Evolutionary conservation across 92 coral and sea anemone species (phyloP).

Genomic region (Muricea muricata): DNA sequence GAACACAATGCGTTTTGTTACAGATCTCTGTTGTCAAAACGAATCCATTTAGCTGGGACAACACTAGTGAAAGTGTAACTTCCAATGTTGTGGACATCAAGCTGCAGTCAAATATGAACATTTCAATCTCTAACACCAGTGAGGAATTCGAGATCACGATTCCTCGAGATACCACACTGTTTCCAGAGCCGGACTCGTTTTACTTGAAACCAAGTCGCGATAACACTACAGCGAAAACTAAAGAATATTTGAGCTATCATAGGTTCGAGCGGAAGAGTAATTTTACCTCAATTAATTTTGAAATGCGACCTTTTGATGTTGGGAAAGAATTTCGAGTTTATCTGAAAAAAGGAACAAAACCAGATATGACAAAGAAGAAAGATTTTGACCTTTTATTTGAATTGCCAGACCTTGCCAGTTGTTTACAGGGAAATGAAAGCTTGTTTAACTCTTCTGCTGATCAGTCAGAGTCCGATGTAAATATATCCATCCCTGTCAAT

Average conservation of each 20-base stretch:
- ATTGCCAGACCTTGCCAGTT: conserved; percentile 75
- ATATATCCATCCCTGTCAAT: conserved; percentile 19
- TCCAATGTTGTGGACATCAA: conserved; percentile 45
- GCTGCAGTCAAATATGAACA: conserved; percentile 13
- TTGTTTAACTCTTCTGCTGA: background rate
- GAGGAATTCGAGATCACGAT: conserved; percentile 54
- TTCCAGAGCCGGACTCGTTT: conserved; percentile 14
- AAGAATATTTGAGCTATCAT: conserved; percentile 65
- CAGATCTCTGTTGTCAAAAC: background rate
- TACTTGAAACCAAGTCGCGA: conserved; percentile 15
- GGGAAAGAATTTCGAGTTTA: background rate
- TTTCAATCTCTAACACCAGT: conserved; percentile 53
- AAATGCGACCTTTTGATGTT: background rate
- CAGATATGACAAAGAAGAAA: background rate
- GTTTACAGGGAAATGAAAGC: conserved; percentile 17
- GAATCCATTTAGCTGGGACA: conserved; percentile 4
- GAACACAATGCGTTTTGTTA: background rate
- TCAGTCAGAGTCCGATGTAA: background rate
- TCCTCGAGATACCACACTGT: conserved; percentile 68
- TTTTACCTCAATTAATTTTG: background rate
- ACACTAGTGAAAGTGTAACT: background rate
- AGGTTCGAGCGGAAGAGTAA: conserved; percentile 12
- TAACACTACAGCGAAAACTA: conserved; percentile 18
- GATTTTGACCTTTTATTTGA: background rate
- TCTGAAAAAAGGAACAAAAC: background rate